phyloP scores from a whole-genome alignment of 2,888 invertebrate genomes.

The Melolontha melolontha region DNA sequence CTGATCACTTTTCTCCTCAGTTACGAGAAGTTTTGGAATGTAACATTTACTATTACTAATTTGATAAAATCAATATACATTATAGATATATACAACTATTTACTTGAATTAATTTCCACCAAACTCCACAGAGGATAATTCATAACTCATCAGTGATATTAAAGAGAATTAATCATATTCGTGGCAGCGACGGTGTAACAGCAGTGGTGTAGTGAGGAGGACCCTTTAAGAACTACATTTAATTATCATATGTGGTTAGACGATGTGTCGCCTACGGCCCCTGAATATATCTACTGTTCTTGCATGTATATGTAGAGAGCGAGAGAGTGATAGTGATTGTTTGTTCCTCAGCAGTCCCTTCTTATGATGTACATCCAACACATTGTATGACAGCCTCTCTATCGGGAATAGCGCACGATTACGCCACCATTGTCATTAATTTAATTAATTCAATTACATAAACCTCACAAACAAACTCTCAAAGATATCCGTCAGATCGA shows the following conservation, averaged over 20 bases:
- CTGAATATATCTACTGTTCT: constrained; percentile 9
- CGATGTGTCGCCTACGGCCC: constrained; percentile 20
- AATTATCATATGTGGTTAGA: constrained; percentile 29
- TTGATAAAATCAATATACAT: no score
- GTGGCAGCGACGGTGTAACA: neutral
- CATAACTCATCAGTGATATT: constrained; percentile 15
- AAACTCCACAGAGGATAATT: neutral
- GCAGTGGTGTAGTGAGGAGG: neutral
- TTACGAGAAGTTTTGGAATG: no score
- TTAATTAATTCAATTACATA: constrained; percentile 44
- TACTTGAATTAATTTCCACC: neutral
- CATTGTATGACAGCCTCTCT: constrained; percentile 20
- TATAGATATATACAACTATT: neutral
- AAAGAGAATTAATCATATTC: constrained; percentile 25
- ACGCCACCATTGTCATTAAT: constrained; percentile 31
- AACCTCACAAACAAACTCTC: constrained; percentile 43
- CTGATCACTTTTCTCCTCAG: no score
- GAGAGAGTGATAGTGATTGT: neutral
- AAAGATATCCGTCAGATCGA: constrained; percentile 34
- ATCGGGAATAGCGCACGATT: constrained; percentile 13
- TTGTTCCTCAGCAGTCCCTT: neutral
- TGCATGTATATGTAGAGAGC: neutral
- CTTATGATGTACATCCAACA: constrained; percentile 12
- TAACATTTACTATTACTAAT: no score
- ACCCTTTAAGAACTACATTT: constrained; percentile 20